Base-by-base conservation (phyloP, 2,113 vertebrate genomes). In the Gavialis gangeticus region DNA sequence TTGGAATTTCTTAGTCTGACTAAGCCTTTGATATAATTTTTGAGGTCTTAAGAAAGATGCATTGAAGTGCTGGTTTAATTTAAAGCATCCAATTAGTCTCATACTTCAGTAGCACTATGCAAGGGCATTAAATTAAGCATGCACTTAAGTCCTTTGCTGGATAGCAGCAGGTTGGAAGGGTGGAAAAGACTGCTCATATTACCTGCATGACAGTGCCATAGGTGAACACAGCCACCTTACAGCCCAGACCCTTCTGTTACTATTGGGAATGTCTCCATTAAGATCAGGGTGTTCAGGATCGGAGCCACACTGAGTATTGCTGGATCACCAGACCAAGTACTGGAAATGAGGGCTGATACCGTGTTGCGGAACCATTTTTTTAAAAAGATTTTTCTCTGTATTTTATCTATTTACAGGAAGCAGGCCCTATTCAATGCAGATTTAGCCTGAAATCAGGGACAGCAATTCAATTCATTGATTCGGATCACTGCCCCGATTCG, bases 201-300 rank as follows among this genome's bases (percentile, higher is more conserved):
- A 12, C 76, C 12, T 73, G 24, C 22, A 64, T 8, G 59, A 5
- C 3, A 78, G n/a, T 5, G 7, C 19, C 19, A 34, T 37, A 30
- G 19, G 82, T 10, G 6, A 82, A 17, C 4, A 82, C 24, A 77
- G 59, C 84, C 30, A 88, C 62, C 25, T 82, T 12, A 25, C 79
- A 54, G 18, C 3, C 85, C 54, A 82, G 27, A 16, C 16, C 5
- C 2, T 0, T 1, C 1, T 67, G 24, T 54, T n/a, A 79, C 7
- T 18, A 12, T 13, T 22, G 3, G 12, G 77, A 57, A 90, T 86
- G 90, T 79, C 64, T 57, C 37, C 67, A n/a, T 34, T 21, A 69
- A 69, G 34, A 34, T 69, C 67, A 37, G 67, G 21, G 67, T 12
- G 85, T 64, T 13, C 25, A 93, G 62, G 21, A 71, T 3, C 17